These are phyloP conservation scores for Boloria selene DNA, from an alignment of 2,888 invertebrate species.

Conservation along the genomic window DNA sequence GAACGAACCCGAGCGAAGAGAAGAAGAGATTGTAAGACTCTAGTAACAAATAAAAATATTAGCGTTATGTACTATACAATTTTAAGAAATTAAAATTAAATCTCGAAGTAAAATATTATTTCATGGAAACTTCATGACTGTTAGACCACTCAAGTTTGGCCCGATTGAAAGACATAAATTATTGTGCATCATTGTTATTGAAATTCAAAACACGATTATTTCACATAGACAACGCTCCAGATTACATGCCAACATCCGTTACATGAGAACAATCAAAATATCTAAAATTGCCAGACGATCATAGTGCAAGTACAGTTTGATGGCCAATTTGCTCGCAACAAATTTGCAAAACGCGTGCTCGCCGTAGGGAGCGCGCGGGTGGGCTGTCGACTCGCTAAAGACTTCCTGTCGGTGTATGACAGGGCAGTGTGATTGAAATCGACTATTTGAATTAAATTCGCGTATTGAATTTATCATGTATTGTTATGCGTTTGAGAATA, in stretches of 20 bases:
- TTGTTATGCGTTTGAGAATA: too few relatives aligned
- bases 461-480: conserved; percentile 9
- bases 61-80: too few relatives aligned
- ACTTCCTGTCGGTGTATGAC: conserved; percentile 60
- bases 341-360: conserved; percentile 65
- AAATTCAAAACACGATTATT: conserved; percentile 7
- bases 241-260: conserved; percentile 40
- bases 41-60: too few relatives aligned
- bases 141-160: too few relatives aligned
- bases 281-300: conserved; percentile 49
- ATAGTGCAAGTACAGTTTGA: conserved; percentile 61
- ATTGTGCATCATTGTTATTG: neutral
- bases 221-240: conserved; percentile 6
- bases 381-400: conserved; percentile 56
- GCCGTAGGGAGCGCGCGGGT: conserved; percentile 71
- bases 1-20: too few relatives aligned
- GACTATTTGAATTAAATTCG: conserved; percentile 8
- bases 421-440: conserved; percentile 49
- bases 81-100: too few relatives aligned
- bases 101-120: too few relatives aligned
- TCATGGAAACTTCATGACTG: too few relatives aligned
- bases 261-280: conserved; percentile 41
- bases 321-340: conserved; percentile 47
- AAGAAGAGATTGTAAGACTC: too few relatives aligned
- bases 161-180: neutral